Base-by-base conservation (phyloP, 1,140 invertebrate species). In the Aleiodes sp. region DNA sequence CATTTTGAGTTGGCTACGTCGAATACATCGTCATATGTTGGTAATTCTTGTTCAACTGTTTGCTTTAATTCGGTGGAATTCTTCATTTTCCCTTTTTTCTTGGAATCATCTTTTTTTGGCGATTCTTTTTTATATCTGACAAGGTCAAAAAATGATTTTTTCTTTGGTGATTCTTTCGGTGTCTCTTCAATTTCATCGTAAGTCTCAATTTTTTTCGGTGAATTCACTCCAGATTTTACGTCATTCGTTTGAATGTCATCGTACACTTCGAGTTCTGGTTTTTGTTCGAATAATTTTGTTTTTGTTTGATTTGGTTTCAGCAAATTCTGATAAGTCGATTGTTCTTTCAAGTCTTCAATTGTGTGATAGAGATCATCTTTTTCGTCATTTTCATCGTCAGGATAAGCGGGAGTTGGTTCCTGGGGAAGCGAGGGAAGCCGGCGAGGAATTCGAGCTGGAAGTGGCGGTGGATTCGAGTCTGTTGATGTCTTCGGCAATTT, bases 361-460 rank as follows among this genome's bases (percentile, higher is more conserved):
- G 74, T 80, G 9, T 86, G 78, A 64, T 86, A 86, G 61, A 84
- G 79, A 9, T 80, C 80, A 14, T 85, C 84, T 7, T 84, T 79
- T 1, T 85, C 80, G 10, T 84, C 79, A 14, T 39, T 62, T 6
- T 72, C 73, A 2, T 80, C 74, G 0, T 70, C 41, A 0, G 72
- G 69, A 35, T 16, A 21, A 35, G 9, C n/a, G 8, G 14, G 9
- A 2, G 16, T 19, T 7, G 74, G 31, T 43, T 70, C 64, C 3
- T 60, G 70, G 6, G 84, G 83, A 8, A 84, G 35, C 0, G 82
- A 78, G 14, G 82, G 82, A 8, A 86, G 68, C 69, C 75, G 70
- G n/a, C 82, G 70, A 0, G 75, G 73, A 4, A 75, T 77, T 68
- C 83, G 72, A 1, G 76, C 68, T 0, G 82, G 80, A 24, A 84